Evolutionary conservation across 2,888 invertebrate genomes (phyloP).

Genomic region (Nymphalis urticae): DNA sequence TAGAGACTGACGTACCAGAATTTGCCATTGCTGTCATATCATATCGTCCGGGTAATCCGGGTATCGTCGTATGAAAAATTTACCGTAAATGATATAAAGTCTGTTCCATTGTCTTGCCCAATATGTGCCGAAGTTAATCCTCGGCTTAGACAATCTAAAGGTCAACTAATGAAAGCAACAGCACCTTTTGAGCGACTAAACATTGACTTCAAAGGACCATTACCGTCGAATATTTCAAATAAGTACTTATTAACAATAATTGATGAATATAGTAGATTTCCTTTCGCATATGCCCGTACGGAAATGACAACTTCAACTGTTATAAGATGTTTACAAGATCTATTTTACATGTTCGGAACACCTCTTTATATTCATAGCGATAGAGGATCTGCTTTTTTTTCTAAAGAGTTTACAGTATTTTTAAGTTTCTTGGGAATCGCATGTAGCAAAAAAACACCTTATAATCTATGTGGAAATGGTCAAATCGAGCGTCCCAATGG

Average conservation of each 20-base stretch:
- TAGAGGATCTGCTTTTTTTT: not conserved
- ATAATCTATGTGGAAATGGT: conserved; percentile 32
- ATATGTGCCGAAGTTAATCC: not conserved
- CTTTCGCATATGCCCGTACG: not conserved
- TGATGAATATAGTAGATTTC: conserved; percentile 8
- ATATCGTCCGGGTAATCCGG: no score
- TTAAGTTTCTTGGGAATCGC: no score
- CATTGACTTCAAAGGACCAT: not conserved
- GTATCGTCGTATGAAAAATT: conserved; percentile 30
- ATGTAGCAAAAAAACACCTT: conserved; percentile 24
- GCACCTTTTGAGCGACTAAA: no score
- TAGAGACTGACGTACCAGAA: no score
- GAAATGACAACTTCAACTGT: not conserved
- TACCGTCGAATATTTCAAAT: conserved; percentile 31
- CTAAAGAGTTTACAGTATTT: conserved; percentile 6
- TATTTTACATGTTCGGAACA: not conserved
- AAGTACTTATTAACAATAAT: conserved; percentile 25
- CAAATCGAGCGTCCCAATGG: conserved; percentile 21
- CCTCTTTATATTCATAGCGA: not conserved
- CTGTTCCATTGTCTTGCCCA: not conserved
- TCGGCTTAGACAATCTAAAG: not conserved
- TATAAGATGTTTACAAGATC: not conserved
- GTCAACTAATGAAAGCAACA: no score
- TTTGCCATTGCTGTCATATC: no score
- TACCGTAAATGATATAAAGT: conserved; percentile 33